A percentile compares a stretch with the other conserved stretches of the same genome.
Evolutionary conservation across 1,140 invertebrate genomes (phyloP).

Genomic region (Macrotrachela quadricornifera): DNA sequence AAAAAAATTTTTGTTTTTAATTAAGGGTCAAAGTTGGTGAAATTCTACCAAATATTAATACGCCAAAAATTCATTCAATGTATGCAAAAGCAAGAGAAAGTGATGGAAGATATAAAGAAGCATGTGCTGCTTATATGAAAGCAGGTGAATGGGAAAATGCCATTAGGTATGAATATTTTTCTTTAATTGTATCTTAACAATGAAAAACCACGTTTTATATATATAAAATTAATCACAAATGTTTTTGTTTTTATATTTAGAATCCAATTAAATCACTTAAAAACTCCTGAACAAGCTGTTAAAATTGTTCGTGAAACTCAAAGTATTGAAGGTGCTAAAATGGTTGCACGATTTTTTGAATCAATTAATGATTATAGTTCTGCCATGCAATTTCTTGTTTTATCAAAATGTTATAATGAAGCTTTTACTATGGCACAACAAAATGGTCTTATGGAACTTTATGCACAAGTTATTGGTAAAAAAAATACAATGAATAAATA

Average conservation of each 20-base stretch:
- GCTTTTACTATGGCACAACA: conserved; percentile 67
- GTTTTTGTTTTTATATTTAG: conserved; percentile 18
- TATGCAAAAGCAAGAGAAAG: conserved; percentile 87
- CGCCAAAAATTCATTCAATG: conserved; percentile 71
- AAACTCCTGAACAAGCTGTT: conserved; percentile 77
- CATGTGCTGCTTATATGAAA: conserved; percentile 61
- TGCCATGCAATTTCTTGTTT: conserved; percentile 80
- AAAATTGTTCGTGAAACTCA: conserved; percentile 70
- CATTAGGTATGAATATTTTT: conserved; percentile 38
- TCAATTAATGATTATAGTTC: conserved; percentile 74
- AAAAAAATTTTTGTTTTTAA: too few species aligned
- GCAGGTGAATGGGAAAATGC: conserved; percentile 81
- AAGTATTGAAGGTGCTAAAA: conserved; percentile 63
- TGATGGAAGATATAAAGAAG: conserved; percentile 73
- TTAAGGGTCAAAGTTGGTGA: conserved; percentile 44
- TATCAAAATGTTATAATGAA: conserved; percentile 73
- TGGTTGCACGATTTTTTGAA: conserved; percentile 89
- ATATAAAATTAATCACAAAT: too few species aligned
- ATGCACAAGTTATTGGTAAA: conserved; percentile 66
- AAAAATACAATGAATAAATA: conserved; percentile 20
- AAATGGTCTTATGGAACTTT: conserved; percentile 60
- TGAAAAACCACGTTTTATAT: too few species aligned
- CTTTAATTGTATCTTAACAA: conserved; percentile 3
- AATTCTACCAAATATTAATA: conserved; percentile 59
- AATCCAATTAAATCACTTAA: conserved; percentile 69